These are phyloP conservation scores for Lagria hirta DNA, from an alignment of 2,888 invertebrate genomes.

Conservation along the genomic window DNA sequence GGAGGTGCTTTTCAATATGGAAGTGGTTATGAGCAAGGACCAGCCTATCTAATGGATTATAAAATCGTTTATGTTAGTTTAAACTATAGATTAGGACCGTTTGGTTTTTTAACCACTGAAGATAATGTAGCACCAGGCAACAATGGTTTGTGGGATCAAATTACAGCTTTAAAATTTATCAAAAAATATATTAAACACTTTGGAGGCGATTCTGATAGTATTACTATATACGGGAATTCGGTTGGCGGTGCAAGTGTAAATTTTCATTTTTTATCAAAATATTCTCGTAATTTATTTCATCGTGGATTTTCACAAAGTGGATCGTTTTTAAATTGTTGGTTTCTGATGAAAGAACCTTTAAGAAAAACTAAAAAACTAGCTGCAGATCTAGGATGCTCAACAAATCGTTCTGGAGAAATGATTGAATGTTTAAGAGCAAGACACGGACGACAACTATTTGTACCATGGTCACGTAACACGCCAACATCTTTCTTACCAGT, in stretches of 20 bases:
- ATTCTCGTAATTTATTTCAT: constrained; percentile 62
- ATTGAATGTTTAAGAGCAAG: constrained; percentile 63
- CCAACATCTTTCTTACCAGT: constrained; percentile 75
- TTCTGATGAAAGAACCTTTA: constrained; percentile 59
- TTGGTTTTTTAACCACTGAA: constrained; percentile 70
- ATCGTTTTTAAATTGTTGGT: constrained; percentile 62
- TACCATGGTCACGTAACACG: constrained; percentile 65
- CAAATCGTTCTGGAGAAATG: constrained; percentile 55
- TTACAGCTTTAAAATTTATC: constrained; percentile 67
- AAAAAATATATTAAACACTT: constrained; percentile 66
- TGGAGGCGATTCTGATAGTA: constrained; percentile 67
- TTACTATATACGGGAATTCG: constrained; percentile 67
- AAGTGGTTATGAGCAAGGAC: no score
- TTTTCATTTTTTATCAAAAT: constrained; percentile 66
- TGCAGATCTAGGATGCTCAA: constrained; percentile 64
- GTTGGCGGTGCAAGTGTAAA: constrained; percentile 74
- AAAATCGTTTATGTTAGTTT: constrained; percentile 66
- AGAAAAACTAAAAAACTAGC: constrained; percentile 66
- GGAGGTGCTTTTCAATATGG: no score
- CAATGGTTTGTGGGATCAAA: constrained; percentile 72
- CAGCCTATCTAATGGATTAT: no score
- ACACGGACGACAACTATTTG: constrained; percentile 62
- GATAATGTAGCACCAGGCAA: constrained; percentile 68
- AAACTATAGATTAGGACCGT: constrained; percentile 67
- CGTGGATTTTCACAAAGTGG: constrained; percentile 73